Percentiles rank a stretch among this genome's conserved stretches.
Evolutionary conservation across 2,113 vertebrate genomes (phyloP).

Genomic region (Anser brachyrhynchus): DNA sequence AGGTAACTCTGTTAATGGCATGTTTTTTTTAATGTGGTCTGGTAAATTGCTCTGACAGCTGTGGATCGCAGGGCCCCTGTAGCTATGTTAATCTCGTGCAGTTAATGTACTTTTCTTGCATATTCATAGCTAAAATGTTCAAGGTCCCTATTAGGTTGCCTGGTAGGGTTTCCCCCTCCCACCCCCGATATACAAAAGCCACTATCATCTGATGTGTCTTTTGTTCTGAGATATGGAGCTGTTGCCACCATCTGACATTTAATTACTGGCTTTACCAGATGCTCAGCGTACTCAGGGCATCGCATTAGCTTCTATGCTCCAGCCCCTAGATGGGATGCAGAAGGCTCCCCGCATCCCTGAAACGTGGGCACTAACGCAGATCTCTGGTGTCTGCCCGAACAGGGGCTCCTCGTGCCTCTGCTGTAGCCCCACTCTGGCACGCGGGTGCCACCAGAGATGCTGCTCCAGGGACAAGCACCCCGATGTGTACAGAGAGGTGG

Average conservation of each 20-base stretch:
- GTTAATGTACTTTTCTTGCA: neutral
- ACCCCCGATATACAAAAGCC: neutral
- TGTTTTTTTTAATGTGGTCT: neutral
- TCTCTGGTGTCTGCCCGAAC: neutral
- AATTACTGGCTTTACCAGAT: neutral
- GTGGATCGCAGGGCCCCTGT: neutral
- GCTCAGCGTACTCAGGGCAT: accelerated
- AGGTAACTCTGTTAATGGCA: neutral
- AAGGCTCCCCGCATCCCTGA: neutral
- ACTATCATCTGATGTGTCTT: neutral
- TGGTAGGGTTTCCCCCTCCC: neutral
- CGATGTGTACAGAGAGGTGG: neutral
- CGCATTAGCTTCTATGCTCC: neutral
- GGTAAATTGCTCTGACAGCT: neutral
- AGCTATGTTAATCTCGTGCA: neutral
- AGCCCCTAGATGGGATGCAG: neutral
- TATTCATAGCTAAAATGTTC: neutral
- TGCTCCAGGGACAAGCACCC: neutral
- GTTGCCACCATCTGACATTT: neutral
- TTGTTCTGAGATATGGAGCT: neutral
- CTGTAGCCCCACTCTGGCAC: neutral
- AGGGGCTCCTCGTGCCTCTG: neutral
- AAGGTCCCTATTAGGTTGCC: neutral
- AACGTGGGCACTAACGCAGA: neutral
- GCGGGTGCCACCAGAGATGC: neutral